A percentile compares a stretch with the other conserved stretches of the same genome.
Evolutionary conservation across 2,113 vertebrate species (phyloP).

Genomic region (Neofelis nebulosa): DNA sequence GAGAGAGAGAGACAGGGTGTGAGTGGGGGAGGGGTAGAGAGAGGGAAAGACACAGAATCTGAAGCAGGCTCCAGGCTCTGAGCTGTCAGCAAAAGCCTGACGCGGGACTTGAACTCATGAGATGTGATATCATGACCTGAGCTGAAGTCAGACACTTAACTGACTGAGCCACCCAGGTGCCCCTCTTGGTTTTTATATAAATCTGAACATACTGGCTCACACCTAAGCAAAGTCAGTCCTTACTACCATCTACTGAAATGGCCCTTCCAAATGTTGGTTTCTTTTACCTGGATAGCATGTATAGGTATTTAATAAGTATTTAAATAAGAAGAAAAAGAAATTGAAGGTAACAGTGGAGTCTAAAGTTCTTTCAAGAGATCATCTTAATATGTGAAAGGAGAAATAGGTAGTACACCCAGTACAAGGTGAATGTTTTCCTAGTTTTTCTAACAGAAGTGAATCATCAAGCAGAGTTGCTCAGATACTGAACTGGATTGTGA

Average conservation of each 20-base stretch:
- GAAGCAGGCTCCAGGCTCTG: too few species aligned
- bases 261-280: background rate
- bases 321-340: background rate
- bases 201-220: background rate
- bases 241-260: background rate
- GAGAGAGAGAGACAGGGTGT: too few species aligned
- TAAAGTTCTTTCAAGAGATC: background rate
- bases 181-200: background rate
- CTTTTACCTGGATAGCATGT: background rate
- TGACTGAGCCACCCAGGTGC: too few species aligned
- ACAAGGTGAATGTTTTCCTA: background rate
- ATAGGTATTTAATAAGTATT: background rate
- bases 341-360: background rate
- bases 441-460: background rate
- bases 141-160: too few species aligned
- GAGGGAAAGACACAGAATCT: too few species aligned
- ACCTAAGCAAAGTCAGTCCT: background rate
- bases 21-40: too few species aligned
- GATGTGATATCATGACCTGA: too few species aligned
- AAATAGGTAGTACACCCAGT: background rate
- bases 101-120: too few species aligned
- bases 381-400: background rate
- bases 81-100: too few species aligned
- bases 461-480: slow-evolving; percentile 26
- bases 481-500: slow-evolving; percentile 6